A percentile compares a stretch with the other conserved stretches of the same genome.
phyloP scores from a whole-genome alignment of 2,113 vertebrate genomes.

The Aspidoscelis tigris region DNA sequence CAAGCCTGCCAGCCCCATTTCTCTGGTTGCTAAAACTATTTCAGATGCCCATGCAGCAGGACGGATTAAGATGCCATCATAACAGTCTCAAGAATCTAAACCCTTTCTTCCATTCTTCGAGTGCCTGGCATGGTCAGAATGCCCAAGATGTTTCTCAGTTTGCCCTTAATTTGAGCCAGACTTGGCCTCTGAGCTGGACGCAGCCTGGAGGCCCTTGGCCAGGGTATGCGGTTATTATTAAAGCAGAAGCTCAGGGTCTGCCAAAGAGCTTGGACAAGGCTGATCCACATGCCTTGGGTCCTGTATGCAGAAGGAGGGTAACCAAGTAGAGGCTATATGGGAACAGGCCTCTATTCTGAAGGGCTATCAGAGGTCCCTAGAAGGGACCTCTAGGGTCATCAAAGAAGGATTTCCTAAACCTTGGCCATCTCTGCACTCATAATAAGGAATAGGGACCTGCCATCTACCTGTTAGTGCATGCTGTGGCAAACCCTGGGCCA shows the following conservation, averaged over 20 bases:
- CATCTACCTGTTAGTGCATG: too few relatives aligned
- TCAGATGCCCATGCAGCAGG: background rate
- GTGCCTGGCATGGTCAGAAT: constrained; percentile 44
- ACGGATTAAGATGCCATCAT: constrained; percentile 54
- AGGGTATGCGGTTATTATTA: background rate
- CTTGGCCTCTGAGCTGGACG: background rate
- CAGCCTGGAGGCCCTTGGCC: background rate
- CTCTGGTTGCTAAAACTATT: constrained; percentile 1
- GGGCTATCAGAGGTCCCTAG: too few relatives aligned
- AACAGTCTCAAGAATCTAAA: background rate
- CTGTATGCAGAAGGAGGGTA: too few relatives aligned
- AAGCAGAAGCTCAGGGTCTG: background rate
- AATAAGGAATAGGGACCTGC: too few relatives aligned
- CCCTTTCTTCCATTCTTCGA: constrained; percentile 51
- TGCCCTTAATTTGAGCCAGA: constrained; percentile 12
- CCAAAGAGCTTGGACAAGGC: background rate
- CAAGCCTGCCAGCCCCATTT: background rate
- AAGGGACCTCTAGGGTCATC: too few relatives aligned
- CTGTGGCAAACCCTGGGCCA: too few relatives aligned
- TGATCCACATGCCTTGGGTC: background rate
- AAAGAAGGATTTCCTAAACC: too few relatives aligned
- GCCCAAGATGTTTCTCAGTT: constrained; percentile 48
- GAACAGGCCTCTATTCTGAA: too few relatives aligned
- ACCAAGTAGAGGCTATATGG: too few relatives aligned
- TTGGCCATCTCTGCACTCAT: too few relatives aligned